These are phyloP conservation scores for Troglohyphantes excavatus DNA, from an alignment of 2,888 invertebrate species.

Conservation along the genomic window DNA sequence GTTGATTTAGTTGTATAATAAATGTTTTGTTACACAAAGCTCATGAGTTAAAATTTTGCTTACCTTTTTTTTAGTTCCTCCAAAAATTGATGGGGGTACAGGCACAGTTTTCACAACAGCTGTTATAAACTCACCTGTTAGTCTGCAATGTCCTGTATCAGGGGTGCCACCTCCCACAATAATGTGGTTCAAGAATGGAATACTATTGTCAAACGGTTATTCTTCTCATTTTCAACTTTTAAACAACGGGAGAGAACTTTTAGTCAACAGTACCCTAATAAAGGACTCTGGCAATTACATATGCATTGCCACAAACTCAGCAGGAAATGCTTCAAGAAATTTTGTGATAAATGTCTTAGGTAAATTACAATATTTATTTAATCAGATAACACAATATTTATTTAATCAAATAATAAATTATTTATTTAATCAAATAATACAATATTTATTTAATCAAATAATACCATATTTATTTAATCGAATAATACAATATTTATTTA, in stretches of 20 bases:
- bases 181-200: conserved; percentile 79
- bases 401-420: background rate
- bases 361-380: conserved; percentile 80
- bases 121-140: conserved; percentile 81
- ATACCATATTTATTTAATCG: background rate
- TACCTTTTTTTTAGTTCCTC: conserved; percentile 84
- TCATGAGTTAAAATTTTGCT: too few relatives aligned
- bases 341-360: conserved; percentile 83
- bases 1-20: too few relatives aligned
- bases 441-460: background rate
- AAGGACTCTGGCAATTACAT: conserved; percentile 82
- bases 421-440: background rate
- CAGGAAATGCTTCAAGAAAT: conserved; percentile 83
- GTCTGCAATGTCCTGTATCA: conserved; percentile 82
- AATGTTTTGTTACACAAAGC: too few relatives aligned
- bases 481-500: background rate
- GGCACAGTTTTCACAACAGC: conserved; percentile 74
- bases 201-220: conserved; percentile 45
- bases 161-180: conserved; percentile 82
- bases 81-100: conserved; percentile 82
- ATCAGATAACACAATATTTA: too few relatives aligned
- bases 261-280: conserved; percentile 61
- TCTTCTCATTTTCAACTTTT: conserved; percentile 43
- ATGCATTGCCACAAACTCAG: conserved; percentile 83
- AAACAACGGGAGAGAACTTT: conserved; percentile 47